A percentile compares a stretch with the other conserved stretches of the same genome.
These are phyloP conservation scores for Eumerus sabulonum DNA, from an alignment of 2,888 invertebrate genomes.

Conservation along the genomic window DNA sequence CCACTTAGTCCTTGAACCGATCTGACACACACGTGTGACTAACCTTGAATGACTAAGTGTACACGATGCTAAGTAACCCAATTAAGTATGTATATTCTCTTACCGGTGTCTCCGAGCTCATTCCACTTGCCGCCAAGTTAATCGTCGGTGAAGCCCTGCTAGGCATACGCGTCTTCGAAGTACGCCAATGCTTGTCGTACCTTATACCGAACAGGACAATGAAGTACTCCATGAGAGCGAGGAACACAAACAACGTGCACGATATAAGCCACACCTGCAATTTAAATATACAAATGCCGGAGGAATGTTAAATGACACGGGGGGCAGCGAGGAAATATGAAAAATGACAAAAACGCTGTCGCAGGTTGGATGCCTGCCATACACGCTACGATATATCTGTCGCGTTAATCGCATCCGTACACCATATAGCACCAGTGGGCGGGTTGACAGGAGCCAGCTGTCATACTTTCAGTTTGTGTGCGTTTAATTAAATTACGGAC, in stretches of 20 bases:
- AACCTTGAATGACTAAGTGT: not conserved
- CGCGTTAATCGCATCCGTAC: not conserved
- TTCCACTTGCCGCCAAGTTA: slow-evolving; percentile 70
- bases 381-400: slow-evolving; percentile 41
- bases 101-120: slow-evolving; percentile 71
- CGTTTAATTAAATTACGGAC: slow-evolving; percentile 57
- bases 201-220: slow-evolving; percentile 84
- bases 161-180: slow-evolving; percentile 65
- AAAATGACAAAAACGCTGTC: not conserved
- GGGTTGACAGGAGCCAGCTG: not conserved
- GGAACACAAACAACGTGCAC: slow-evolving; percentile 83
- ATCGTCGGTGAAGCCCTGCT: slow-evolving; percentile 74
- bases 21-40: not conserved
- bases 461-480: slow-evolving; percentile 22
- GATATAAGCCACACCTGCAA: slow-evolving; percentile 82
- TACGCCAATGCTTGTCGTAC: slow-evolving; percentile 83
- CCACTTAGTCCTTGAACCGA: no score
- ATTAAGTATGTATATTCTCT: slow-evolving; percentile 25
- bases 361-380: slow-evolving; percentile 24
- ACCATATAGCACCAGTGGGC: no score
- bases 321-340: slow-evolving; percentile 1
- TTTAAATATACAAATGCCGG: not conserved
- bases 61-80: slow-evolving; percentile 13
- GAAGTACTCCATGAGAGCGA: slow-evolving; percentile 83
- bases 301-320: no score